Base-by-base conservation (phyloP, 2,888 invertebrate species). In the Cosmia pyralina region DNA sequence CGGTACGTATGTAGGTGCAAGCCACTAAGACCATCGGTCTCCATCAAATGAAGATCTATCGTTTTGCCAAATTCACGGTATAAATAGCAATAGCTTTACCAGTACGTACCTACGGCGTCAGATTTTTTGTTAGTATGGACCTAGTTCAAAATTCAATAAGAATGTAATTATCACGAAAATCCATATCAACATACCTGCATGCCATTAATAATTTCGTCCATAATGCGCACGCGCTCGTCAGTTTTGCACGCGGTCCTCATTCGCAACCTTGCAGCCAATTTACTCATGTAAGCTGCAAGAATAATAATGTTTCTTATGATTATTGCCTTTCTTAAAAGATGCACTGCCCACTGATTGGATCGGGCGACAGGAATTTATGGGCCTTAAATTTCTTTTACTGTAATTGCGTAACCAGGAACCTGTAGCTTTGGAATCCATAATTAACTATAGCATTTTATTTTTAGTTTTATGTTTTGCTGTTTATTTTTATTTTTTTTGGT, bases 171-270 rank as follows among this genome's bases (percentile, higher is more conserved):
- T 28, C 15, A 28, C 63, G 22, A 74, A 68, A 52, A 80, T 66
- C 65, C 34, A 77, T 73, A 66, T 69, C 53, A 63, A 98, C 98
- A 97, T 79, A 98, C 98, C 95, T 99, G 98, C 94, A 99, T 99
- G 64, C 99, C 99, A 74, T 97, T 97, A 80, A 99, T 98, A 85
- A 99, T 98, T 96, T 99, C 99, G 91, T 98, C 98, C 99, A 99
- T 99, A 65, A 99, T 96, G 69, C 98, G 97, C 58, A 99, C 98
- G 80, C 99, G 97, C 87, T 98, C 98, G 93, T 99, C 99, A 0
- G 99, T 99, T 91, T 98, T 97, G 79, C 96, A 95, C 0, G 99
- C 99, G 0, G 98, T 98, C 89, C 97, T 97, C 91, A 97, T 97
- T 80, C 99, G 97, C 85, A 97, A 96, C 73, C 93, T 95, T 64